Percentiles rank a stretch among this genome's conserved stretches.
Evolutionary conservation across 1,140 invertebrate genomes (phyloP).

Genomic region (Neotoxoptera formosana): DNA sequence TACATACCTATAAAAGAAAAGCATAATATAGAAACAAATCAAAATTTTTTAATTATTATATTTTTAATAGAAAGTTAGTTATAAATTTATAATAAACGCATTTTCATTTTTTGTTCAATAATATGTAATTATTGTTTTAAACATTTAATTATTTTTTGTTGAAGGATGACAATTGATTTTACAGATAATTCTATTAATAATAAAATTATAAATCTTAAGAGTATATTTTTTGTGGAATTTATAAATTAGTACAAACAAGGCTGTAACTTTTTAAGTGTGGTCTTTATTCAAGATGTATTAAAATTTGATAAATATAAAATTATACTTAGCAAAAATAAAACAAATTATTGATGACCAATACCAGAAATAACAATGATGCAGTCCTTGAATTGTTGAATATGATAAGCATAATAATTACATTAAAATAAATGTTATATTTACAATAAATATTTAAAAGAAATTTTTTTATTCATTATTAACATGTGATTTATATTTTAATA

Average conservation of each 20-base stretch:
- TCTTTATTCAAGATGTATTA: not conserved
- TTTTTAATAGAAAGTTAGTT: not conserved
- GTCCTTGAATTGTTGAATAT: not conserved
- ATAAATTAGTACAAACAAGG: not conserved
- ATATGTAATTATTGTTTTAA: not conserved
- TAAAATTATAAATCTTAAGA: not conserved
- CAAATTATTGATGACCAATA: not conserved
- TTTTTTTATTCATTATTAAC: not conserved
- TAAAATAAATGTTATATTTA: not conserved
- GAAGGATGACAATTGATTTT: not conserved
- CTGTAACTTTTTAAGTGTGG: not conserved
- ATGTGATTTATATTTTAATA: conserved; percentile 26
- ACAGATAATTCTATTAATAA: not conserved
- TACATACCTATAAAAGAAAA: not conserved
- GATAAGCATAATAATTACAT: not conserved
- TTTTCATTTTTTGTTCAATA: not conserved
- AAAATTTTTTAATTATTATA: not conserved
- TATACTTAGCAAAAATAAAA: not conserved
- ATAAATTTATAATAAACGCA: not conserved
- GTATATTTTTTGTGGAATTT: conserved; percentile 7
- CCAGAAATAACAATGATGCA: not conserved
- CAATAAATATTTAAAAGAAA: not conserved
- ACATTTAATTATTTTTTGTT: not conserved
- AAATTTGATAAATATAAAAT: not conserved
- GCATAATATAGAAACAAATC: not conserved